These are phyloP conservation scores for Pseudomugil gertrudae DNA, from an alignment of 2,797 vertebrate species.

Conservation along the genomic window DNA sequence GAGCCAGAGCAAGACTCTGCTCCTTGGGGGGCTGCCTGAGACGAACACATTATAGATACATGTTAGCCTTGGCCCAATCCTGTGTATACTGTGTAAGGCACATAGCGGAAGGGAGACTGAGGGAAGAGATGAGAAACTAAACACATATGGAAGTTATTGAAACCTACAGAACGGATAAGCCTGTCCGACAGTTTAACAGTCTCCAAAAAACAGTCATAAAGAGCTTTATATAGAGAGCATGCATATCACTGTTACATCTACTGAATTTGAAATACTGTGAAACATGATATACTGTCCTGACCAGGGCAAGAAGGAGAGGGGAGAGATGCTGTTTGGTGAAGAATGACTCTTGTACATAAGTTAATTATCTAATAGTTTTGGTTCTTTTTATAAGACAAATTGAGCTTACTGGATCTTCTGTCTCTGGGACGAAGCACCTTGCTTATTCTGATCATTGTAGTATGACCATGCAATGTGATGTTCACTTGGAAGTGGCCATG, in stretches of 20 bases:
- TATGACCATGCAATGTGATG: constrained; percentile 66
- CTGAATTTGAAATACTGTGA: constrained; percentile 46
- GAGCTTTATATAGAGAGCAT: constrained; percentile 34
- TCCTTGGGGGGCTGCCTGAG: constrained; percentile 77
- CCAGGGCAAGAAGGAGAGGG: constrained; percentile 25
- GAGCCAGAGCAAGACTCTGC: constrained; percentile 78
- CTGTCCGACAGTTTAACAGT: constrained; percentile 49
- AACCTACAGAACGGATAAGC: constrained; percentile 53
- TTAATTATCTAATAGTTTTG: constrained; percentile 36
- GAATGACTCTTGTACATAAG: constrained; percentile 28
- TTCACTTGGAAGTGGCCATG: constrained; percentile 75
- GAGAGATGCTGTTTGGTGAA: constrained; percentile 35
- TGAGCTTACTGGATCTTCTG: constrained; percentile 33
- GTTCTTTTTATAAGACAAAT: constrained; percentile 40
- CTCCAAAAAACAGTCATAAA: constrained; percentile 44
- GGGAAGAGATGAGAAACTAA: constrained; percentile 71
- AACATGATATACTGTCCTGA: constrained; percentile 45
- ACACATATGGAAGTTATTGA: constrained; percentile 68
- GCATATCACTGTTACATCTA: constrained; percentile 38
- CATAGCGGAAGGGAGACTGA: constrained; percentile 61
- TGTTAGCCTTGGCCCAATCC: constrained; percentile 80
- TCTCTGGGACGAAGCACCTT: constrained; percentile 47
- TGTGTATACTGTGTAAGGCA: constrained; percentile 68
- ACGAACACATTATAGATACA: constrained; percentile 81
- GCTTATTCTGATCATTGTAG: constrained; percentile 51